phyloP scores from a whole-genome alignment of 2,113 vertebrate genomes.

The Ellobius talpinus region DNA sequence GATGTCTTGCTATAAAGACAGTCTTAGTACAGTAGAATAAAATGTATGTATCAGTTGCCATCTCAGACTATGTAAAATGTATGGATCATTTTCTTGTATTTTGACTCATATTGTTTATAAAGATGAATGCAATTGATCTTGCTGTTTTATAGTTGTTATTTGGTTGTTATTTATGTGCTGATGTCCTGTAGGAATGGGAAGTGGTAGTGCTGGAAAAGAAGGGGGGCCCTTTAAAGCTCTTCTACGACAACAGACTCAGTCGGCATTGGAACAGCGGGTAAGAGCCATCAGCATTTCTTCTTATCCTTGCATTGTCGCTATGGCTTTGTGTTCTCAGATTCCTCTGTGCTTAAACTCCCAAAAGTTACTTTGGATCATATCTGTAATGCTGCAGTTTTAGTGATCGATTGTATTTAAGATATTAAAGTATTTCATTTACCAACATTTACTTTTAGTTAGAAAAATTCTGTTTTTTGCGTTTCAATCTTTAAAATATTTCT shows the following conservation, averaged over 20 bases:
- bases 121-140: constrained; percentile 42
- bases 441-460: constrained; percentile 45
- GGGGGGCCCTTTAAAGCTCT: constrained; percentile 96
- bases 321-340: neutral
- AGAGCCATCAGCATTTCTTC: constrained; percentile 29
- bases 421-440: constrained; percentile 35
- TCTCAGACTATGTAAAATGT: neutral
- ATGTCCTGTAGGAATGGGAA: constrained; percentile 96
- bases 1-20: constrained; percentile 36
- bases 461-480: neutral
- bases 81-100: constrained; percentile 35
- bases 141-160: constrained; percentile 59
- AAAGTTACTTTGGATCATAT: neutral
- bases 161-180: constrained; percentile 84
- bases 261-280: constrained; percentile 98
- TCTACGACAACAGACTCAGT: constrained; percentile 97
- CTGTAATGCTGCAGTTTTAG: neutral
- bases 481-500: constrained; percentile 14
- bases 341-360: neutral
- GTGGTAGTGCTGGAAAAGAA: constrained; percentile 97
- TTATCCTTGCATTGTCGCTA: neutral
- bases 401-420: constrained; percentile 25
- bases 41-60: constrained; percentile 16
- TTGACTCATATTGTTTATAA: constrained; percentile 49
- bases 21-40: neutral